Percentiles rank a stretch among this genome's conserved stretches.
These are phyloP conservation scores for Poeciliopsis presidionis DNA, from an alignment of 2,797 vertebrate species.

Conservation along the genomic window DNA sequence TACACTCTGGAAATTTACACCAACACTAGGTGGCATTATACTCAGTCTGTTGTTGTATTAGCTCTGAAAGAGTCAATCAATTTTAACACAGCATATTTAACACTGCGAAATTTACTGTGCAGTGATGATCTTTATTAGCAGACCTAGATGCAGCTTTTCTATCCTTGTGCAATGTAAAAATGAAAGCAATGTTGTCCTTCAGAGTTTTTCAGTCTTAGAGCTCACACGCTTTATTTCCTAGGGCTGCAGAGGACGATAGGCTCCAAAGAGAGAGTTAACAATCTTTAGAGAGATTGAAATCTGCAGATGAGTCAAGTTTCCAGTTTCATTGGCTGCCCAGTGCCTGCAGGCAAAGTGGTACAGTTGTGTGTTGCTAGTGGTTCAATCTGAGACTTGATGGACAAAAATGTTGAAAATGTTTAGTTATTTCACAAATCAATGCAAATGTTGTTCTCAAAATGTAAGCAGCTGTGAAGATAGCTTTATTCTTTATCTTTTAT, in stretches of 20 bases:
- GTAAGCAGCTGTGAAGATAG: background rate
- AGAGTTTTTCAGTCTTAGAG: slow-evolving; percentile 39
- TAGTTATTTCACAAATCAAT: background rate
- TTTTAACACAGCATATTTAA: no score
- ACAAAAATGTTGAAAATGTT: background rate
- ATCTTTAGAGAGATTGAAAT: slow-evolving; percentile 50
- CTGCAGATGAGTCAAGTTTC: slow-evolving; percentile 47
- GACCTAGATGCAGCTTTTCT: background rate
- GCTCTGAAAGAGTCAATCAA: no score
- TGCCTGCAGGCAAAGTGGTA: slow-evolving; percentile 31
- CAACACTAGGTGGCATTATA: no score
- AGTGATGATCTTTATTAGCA: background rate
- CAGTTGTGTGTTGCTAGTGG: slow-evolving; percentile 51
- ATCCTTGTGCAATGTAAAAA: slow-evolving; percentile 9
- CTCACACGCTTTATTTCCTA: slow-evolving; percentile 24
- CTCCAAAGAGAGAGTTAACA: slow-evolving; percentile 40
- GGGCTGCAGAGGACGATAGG: slow-evolving; percentile 41
- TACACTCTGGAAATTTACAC: no score
- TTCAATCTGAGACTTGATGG: slow-evolving; percentile 50
- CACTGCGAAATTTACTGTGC: no score
- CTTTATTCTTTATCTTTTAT: background rate
- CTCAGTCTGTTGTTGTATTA: no score
- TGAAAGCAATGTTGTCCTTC: slow-evolving; percentile 7
- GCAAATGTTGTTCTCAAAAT: background rate
- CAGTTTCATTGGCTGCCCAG: slow-evolving; percentile 47